phyloP scores from a whole-genome alignment of 2,113 vertebrate species.

The Litocranius walleri region DNA sequence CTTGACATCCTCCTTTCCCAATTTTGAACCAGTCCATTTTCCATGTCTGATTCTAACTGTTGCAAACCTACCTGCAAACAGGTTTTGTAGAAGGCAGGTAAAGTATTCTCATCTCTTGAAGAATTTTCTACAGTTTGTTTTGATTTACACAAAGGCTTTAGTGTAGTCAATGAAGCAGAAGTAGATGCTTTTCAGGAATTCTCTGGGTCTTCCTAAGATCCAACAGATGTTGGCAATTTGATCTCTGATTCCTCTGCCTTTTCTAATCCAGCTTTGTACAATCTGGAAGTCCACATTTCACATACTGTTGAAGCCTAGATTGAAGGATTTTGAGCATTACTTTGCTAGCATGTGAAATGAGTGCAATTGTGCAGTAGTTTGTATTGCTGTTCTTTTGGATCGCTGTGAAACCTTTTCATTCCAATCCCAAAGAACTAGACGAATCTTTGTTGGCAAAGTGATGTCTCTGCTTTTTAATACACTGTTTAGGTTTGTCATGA shows the following conservation, averaged over 20 bases:
- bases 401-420: neutral
- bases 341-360: neutral
- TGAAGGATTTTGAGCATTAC: neutral
- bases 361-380: neutral
- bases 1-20: neutral
- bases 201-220: neutral
- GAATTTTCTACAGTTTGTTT: neutral
- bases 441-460: neutral
- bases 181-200: neutral
- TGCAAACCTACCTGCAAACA: neutral
- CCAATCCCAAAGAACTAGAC: neutral
- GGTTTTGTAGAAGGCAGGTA: neutral
- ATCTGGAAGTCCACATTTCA: neutral
- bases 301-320: neutral
- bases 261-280: neutral
- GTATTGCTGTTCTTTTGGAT: neutral
- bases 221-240: neutral
- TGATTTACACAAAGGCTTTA: neutral
- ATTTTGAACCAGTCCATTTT: neutral
- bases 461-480: neutral
- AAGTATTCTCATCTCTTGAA: neutral
- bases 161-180: neutral
- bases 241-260: neutral
- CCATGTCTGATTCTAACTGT: neutral
- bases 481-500: neutral